Evolutionary conservation across 2,113 vertebrate genomes (phyloP), one percentile per base, ranked within the genome.

Genomic region (Oreochromis aureus): DNA sequence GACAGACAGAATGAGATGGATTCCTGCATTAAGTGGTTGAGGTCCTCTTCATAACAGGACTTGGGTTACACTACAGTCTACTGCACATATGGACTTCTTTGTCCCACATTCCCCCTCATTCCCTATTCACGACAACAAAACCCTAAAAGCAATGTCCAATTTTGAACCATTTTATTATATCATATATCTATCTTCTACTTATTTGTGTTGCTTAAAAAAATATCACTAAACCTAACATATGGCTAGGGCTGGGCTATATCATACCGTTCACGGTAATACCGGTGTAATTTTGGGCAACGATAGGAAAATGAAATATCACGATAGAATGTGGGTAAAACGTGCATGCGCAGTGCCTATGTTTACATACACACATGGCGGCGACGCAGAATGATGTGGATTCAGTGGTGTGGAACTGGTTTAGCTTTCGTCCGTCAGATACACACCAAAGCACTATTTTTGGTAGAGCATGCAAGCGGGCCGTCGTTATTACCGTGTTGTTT

Each of bases 1-100:
- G 90, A 93, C 85, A 63, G 91, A 92, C 73, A 91, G 94, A 95
- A 95, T 86, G 91, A 89, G 90, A 94, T 88, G 93, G 91, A 96
- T 95, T 96, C 95, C 94, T 95, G 93, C 94, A 95, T 95, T 95
- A 92, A 95, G 90, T 92, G 94, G 92, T 93, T 93, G 94, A 95
- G 94, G 93, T 94, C 95, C 93, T 91, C 44, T 87, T 90, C 88
- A 76, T 93, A 87, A 69, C 86, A 88, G 92, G 93, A 94, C 89
- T 92, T 93, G 92, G 93, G 93, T 92, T 94, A 92, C 88, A 87
- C 92, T 94, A 88, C 86, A 93, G 87, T 87, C 89, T 83, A 87
- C 81, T 88, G 85, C 86, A 93, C 92, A 94, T 86, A 91, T 90
- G 92, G 89, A 95, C 90, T 89, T 90, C 87, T 93, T 93, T 92